Evolutionary conservation across 2,797 vertebrate genomes (phyloP), one percentile per base, ranked within the genome.

Genomic region (Myotis myotis): DNA sequence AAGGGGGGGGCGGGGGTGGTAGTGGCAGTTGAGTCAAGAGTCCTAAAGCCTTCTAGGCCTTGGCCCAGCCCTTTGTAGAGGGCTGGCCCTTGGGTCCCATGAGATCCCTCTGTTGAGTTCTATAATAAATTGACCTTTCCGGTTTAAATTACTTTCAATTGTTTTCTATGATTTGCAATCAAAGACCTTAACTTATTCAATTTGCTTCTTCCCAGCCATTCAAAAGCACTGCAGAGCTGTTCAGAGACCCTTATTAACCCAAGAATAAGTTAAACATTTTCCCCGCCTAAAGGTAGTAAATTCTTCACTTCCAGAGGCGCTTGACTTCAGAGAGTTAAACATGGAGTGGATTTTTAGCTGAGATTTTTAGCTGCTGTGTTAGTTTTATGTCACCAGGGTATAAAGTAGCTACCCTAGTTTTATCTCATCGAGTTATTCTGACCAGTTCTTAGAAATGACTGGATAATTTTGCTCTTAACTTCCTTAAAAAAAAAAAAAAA

Each of bases 131-230:
- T 53, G 68, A 92, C 41, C 71, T 76, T 79, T 76, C 53, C 33
- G 7, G 12, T 13, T 84, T 95, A 64, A 47, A 51, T 49, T 72
- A 25, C 7, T 55, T 96, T 88, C 64, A 17, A 16, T 85, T 89
- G 38, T 74, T 80, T 92, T 51, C 80, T 93, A 12, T 91, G 51
- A 66, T 57, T 68, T 84, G 15, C 51, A 82, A 41, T 80, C 66
- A 87, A 94, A 95, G 49, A 57, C 38, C 22, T 28, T 66, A 53
- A 88, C 23, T 83, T 80, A 55, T 49, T 85, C 60, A 76, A 78
- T 78, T 89, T 94, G 38, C 84, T 85, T 81, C 76, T 95, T 91
- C 30, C 55, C 41, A 87, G 44, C 23, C 72, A 89, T 89, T 89
- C 78, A 55, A 79, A 93, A 75, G 66, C 76, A 89, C 12, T 51